These are phyloP conservation scores for Dryadula phaetusa DNA, from an alignment of 2,888 invertebrate genomes.

Conservation along the genomic window DNA sequence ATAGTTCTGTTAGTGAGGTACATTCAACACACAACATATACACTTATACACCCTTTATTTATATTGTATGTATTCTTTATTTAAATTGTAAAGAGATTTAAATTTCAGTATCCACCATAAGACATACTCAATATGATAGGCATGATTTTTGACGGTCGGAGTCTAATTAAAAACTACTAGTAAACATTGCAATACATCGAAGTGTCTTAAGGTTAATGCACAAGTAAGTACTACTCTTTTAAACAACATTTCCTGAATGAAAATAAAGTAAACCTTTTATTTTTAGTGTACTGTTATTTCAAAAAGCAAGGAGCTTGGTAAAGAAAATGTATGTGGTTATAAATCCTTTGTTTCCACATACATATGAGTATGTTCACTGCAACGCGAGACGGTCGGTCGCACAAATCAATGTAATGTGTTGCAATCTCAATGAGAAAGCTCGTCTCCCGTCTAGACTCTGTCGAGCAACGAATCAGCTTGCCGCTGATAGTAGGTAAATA, in stretches of 20 bases:
- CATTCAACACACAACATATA: neutral
- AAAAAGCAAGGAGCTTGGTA: slow-evolving; percentile 12
- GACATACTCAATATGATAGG: no score
- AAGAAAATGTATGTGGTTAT: slow-evolving; percentile 29
- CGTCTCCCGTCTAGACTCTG: slow-evolving; percentile 60
- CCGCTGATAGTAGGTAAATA: slow-evolving; percentile 53
- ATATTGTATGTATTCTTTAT: no score
- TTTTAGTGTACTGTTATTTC: slow-evolving; percentile 13
- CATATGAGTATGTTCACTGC: slow-evolving; percentile 24
- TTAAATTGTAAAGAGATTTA: no score
- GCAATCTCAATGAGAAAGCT: slow-evolving; percentile 50
- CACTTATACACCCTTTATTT: no score
- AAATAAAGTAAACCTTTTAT: slow-evolving; percentile 19
- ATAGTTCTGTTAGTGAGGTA: neutral
- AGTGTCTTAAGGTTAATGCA: neutral
- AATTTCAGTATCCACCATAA: no score
- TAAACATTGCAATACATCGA: slow-evolving; percentile 1
- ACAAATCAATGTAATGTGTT: slow-evolving; percentile 68
- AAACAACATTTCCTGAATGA: slow-evolving; percentile 1
- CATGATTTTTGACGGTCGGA: neutral
- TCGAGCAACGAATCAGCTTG: slow-evolving; percentile 32
- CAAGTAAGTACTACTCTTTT: neutral
- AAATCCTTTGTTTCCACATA: slow-evolving; percentile 41
- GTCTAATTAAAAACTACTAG: neutral
- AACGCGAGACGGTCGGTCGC: slow-evolving; percentile 51